Evolutionary conservation across 2,797 vertebrate genomes (phyloP), one percentile per base, ranked within the genome.

Genomic region (Danio aesculapii): DNA sequence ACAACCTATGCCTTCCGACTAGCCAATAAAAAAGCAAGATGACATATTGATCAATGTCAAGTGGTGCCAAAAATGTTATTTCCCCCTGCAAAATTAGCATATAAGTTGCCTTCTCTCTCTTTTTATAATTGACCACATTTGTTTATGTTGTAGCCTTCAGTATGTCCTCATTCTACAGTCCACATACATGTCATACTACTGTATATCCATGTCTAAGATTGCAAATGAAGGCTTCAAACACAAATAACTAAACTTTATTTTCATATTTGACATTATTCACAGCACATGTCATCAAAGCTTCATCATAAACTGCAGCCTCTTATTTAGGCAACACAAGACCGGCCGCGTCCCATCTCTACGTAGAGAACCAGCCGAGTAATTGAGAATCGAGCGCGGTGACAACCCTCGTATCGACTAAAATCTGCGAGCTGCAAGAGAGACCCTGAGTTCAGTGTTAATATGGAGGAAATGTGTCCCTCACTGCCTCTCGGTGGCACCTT

Each of bases 381-480:
- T 77, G 83, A 67, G 83, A 84, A 84, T 84, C 79, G 61, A 84
- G 83, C 67, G 61, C 39, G 44, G 61, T 74, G 74, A 84, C 78
- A 77, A 73, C 62, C 47, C 70, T 84, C 68, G 73, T 84, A 84
- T 84, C n/a, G 78, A 81, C 83, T 77, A 5, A 19, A 64, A 81
- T 84, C 77, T 81, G 84, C 2, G 30, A 81, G 79, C 71, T 71
- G 66, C 59, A 79, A 50, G 53, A 82, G 62, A 79, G 68, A 83
- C 66, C 59, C 19, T 47, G 63, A 70, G 84, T 77, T 86, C 73
- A 83, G 79, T 19, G 6, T 83, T 86, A 82, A 85, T 80, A 86
- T 64, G 70, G 76, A 80, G 74, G 78, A 59, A 55, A 81, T 49
- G 79, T 82, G 83, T 80, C 68, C 81, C 43, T 63, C 75, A 72